Conservation (phyloP, 2,797 vertebrate species). For the Cyclura pinguis region DNA sequence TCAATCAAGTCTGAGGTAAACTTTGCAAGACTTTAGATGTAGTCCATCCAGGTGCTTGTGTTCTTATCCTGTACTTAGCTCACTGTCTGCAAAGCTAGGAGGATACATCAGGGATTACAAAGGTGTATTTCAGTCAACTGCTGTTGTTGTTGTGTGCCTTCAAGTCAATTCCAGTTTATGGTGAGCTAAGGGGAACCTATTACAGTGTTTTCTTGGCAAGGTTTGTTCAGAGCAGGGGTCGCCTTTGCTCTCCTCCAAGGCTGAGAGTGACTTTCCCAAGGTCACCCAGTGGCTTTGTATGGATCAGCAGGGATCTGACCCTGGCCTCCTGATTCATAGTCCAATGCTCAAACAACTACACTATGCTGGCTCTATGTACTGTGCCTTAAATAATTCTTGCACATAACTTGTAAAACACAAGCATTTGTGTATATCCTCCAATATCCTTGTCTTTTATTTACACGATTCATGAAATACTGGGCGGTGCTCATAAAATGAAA, state of each 20-base stretch:
- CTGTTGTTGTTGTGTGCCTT: background rate
- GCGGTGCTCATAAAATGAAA: background rate
- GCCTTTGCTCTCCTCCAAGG: no score
- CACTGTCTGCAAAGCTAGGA: background rate
- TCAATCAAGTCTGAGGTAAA: background rate
- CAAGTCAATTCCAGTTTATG: no score
- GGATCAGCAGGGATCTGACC: no score
- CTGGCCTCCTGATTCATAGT: no score
- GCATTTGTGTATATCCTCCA: background rate
- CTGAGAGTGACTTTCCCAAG: no score
- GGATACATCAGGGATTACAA: background rate
- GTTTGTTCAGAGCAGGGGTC: no score
- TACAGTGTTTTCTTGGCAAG: no score
- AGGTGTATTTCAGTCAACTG: background rate
- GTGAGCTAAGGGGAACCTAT: no score
- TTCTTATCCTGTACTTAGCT: background rate
- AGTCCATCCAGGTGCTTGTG: background rate
- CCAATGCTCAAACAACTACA: no score
- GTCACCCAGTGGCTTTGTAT: no score
- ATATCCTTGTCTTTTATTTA: background rate
- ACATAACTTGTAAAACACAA: background rate
- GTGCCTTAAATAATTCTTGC: background rate
- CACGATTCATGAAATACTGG: background rate
- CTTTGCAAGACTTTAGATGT: background rate
- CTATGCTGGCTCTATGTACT: background rate